These are phyloP conservation scores for Drosophila planitibia DNA, from an alignment of 2,888 invertebrate genomes.

Conservation along the genomic window DNA sequence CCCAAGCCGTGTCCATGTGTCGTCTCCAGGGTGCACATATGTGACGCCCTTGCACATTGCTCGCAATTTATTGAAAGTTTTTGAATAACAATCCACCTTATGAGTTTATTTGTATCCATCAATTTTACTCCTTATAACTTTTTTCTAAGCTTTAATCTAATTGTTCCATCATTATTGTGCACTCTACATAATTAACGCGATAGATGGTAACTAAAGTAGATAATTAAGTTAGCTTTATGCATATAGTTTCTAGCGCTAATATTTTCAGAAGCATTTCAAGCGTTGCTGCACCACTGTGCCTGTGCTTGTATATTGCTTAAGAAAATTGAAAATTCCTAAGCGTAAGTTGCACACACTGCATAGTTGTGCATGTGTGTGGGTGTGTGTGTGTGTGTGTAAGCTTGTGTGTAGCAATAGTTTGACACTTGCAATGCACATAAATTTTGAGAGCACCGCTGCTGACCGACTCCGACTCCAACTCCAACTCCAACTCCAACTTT, in stretches of 20 bases:
- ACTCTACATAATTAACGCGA: background rate
- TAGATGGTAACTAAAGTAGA: background rate
- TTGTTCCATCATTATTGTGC: background rate
- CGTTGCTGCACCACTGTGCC: slow-evolving; percentile 27
- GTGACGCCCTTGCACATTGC: slow-evolving; percentile 33
- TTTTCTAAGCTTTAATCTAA: background rate
- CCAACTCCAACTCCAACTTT: background rate
- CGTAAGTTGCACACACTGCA: slow-evolving; percentile 46
- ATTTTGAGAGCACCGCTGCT: slow-evolving; percentile 58
- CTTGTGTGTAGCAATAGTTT: slow-evolving; percentile 75
- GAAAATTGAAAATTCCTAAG: slow-evolving; percentile 84
- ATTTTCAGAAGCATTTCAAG: background rate
- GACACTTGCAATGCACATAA: slow-evolving; percentile 82
- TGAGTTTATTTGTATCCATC: background rate
- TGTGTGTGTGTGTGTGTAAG: slow-evolving; percentile 20
- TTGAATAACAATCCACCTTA: background rate
- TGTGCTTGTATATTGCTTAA: slow-evolving; percentile 61
- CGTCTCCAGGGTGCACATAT: slow-evolving; percentile 45
- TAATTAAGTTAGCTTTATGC: background rate
- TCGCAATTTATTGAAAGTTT: no score
- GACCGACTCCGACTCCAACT: slow-evolving; percentile 50
- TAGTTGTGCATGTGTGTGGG: slow-evolving; percentile 22
- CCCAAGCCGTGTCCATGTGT: slow-evolving; percentile 11
- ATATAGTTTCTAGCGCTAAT: background rate
- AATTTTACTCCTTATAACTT: background rate